Evolutionary conservation across 2,797 vertebrate species (phyloP).

Genomic region (Amazonetta brasiliensis): DNA sequence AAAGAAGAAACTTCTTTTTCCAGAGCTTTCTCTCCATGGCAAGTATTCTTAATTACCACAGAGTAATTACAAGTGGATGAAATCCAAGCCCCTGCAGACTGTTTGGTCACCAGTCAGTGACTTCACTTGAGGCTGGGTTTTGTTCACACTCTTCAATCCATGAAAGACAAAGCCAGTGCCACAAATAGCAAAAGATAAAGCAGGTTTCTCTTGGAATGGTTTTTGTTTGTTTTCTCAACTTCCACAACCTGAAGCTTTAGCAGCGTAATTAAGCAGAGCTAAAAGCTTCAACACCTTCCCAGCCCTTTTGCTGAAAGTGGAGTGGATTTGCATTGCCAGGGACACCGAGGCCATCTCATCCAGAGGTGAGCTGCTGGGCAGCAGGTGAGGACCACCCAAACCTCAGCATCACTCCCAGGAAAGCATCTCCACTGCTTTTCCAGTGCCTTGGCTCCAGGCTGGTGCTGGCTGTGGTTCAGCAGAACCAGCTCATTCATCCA

Average conservation of each 20-base stretch:
- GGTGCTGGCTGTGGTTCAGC: background rate
- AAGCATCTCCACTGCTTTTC: rapidly evolving
- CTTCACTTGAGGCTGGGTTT: conserved; percentile 34
- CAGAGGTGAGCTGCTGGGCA: too few species aligned
- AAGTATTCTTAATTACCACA: background rate
- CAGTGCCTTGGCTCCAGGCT: rapidly evolving
- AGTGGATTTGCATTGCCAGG: rapidly evolving
- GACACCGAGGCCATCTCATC: rapidly evolving
- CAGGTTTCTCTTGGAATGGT: background rate
- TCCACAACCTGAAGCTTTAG: background rate
- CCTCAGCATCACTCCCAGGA: rapidly evolving
- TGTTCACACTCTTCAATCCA: background rate
- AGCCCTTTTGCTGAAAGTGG: background rate
- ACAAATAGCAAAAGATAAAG: background rate
- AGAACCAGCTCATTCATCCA: background rate
- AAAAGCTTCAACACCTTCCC: background rate
- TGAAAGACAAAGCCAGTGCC: background rate
- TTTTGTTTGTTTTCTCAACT: background rate
- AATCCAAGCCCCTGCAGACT: background rate
- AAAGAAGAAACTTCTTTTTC: background rate
- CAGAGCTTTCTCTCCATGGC: background rate
- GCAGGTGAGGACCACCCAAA: rapidly evolving
- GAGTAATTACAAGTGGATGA: conserved; percentile 35
- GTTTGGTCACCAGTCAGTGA: conserved; percentile 19
- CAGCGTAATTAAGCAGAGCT: background rate